These are phyloP conservation scores for Brachionus rotundiformis DNA, from an alignment of 1,140 invertebrate species.

Conservation along the genomic window DNA sequence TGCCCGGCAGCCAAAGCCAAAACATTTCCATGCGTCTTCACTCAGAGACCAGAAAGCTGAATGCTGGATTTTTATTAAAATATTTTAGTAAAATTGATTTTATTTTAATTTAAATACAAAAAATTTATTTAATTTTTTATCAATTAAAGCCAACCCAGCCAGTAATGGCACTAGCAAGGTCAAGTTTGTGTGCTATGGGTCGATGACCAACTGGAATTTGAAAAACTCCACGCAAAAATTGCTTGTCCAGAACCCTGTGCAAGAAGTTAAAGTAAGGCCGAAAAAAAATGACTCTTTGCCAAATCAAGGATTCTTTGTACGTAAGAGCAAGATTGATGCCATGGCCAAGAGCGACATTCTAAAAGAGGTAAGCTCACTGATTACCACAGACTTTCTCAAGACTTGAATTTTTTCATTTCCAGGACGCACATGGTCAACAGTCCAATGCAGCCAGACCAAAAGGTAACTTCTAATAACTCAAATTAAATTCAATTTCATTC, in stretches of 20 bases:
- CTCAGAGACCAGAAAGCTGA: not conserved
- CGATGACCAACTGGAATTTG: constrained; percentile 1
- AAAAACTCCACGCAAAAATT: constrained; percentile 33
- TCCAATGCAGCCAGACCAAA: not conserved
- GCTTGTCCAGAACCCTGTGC: not conserved
- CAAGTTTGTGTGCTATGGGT: constrained; percentile 51
- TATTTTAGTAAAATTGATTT: not conserved
- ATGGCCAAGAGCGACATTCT: not conserved
- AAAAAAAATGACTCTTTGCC: not conserved
- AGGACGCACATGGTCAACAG: not conserved
- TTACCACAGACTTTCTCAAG: no score
- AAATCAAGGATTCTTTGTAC: not conserved
- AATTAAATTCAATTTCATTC: no score
- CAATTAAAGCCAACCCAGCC: not conserved
- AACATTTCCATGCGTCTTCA: constrained; percentile 49
- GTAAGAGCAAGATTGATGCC: not conserved
- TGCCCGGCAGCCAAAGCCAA: constrained; percentile 13
- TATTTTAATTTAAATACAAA: not conserved
- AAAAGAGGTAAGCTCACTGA: constrained; percentile 24
- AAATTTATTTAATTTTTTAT: constrained; percentile 1
- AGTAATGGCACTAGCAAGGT: constrained; percentile 6
- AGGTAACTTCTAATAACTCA: no score
- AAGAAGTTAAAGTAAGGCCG: not conserved
- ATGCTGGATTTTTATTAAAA: constrained; percentile 51
- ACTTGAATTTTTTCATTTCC: not conserved